Percentiles rank a stretch among this genome's conserved stretches.
Conservation (phyloP, 2,797 vertebrate species). For the Rhabdophis nuchalis region DNA sequence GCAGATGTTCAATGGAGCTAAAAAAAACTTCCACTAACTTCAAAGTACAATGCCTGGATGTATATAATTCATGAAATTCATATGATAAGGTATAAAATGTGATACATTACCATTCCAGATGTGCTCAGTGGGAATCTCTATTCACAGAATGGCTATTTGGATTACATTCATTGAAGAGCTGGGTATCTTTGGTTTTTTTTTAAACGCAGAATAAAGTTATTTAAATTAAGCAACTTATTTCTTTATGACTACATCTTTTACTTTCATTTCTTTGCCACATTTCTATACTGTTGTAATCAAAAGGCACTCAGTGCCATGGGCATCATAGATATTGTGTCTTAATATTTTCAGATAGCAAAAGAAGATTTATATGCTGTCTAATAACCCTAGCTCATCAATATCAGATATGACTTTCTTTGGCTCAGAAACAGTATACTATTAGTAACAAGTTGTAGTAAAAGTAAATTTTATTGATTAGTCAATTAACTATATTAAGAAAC, state of each 20-base stretch:
- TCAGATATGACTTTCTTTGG: neutral
- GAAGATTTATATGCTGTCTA: neutral
- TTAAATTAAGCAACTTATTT: conserved; percentile 1
- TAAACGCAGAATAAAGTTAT: neutral
- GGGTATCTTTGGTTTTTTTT: neutral
- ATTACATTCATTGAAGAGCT: conserved; percentile 10
- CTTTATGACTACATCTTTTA: neutral
- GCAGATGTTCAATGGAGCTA: conserved; percentile 18
- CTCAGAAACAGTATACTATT: neutral
- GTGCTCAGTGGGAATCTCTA: neutral
- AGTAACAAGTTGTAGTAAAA: neutral
- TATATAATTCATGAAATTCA: conserved; percentile 1
- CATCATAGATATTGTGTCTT: neutral
- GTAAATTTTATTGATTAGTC: neutral
- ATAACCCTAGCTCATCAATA: neutral
- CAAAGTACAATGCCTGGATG: conserved; percentile 19
- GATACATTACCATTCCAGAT: neutral
- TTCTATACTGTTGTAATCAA: neutral
- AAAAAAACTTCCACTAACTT: conserved; percentile 9
- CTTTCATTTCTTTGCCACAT: neutral
- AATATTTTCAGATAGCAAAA: neutral
- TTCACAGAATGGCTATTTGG: neutral
- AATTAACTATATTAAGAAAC: neutral
- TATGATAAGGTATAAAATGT: neutral
- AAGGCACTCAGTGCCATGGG: neutral